These are phyloP conservation scores for Mormyrops attenuatus DNA, from an alignment of 2,797 vertebrate species.

Conservation along the genomic window DNA sequence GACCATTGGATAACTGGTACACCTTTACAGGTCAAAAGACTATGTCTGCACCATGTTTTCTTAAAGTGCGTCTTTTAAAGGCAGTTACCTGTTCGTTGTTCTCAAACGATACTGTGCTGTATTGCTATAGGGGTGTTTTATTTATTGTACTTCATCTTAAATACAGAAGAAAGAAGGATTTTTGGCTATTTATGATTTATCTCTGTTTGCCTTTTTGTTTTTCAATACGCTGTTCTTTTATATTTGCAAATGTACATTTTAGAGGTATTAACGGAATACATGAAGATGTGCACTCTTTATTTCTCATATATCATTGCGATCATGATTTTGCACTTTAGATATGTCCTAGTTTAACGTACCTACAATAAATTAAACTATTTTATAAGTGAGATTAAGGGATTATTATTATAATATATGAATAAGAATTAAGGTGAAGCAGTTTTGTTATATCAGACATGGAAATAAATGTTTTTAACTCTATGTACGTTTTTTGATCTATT, in stretches of 20 bases:
- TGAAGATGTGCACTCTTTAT: slow-evolving; percentile 56
- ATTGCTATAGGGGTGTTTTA: slow-evolving; percentile 43
- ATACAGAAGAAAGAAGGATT: slow-evolving; percentile 26
- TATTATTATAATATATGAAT: background rate
- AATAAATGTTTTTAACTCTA: slow-evolving; percentile 15
- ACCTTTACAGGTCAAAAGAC: slow-evolving; percentile 21
- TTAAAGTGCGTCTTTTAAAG: slow-evolving; percentile 43
- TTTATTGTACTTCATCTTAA: slow-evolving; percentile 28
- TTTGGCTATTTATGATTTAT: slow-evolving; percentile 34
- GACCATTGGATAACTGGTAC: background rate
- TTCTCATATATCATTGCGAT: slow-evolving; percentile 48
- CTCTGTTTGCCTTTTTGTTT: slow-evolving; percentile 45
- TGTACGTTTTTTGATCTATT: slow-evolving; percentile 22
- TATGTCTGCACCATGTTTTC: slow-evolving; percentile 42
- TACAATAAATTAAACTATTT: slow-evolving; percentile 62
- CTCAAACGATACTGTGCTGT: slow-evolving; percentile 43
- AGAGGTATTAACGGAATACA: slow-evolving; percentile 39
- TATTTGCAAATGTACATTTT: slow-evolving; percentile 48
- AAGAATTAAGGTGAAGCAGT: slow-evolving; percentile 15
- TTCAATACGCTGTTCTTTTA: slow-evolving; percentile 49
- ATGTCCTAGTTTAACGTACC: slow-evolving; percentile 57
- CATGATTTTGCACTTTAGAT: slow-evolving; percentile 63
- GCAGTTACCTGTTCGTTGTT: slow-evolving; percentile 42
- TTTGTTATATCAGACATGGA: slow-evolving; percentile 22
- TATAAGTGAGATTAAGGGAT: slow-evolving; percentile 43